These are phyloP conservation scores for Encarsia formosa DNA, from an alignment of 2,888 invertebrate genomes.

Conservation along the genomic window DNA sequence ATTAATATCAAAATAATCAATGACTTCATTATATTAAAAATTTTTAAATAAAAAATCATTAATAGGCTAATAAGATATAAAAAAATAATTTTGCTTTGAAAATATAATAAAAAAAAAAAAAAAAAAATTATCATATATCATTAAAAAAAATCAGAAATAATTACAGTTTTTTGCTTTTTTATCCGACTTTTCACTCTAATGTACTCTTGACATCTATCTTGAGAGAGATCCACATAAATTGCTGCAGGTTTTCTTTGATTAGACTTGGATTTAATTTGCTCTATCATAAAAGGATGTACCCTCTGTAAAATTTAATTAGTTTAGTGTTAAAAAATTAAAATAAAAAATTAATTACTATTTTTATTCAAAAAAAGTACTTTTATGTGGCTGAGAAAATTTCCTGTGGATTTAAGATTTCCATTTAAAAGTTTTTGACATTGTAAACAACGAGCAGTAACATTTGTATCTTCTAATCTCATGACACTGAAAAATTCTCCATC, in stretches of 20 bases:
- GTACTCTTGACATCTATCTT: conserved; percentile 42
- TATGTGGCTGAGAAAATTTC: conserved; percentile 49
- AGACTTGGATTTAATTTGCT: conserved; percentile 48
- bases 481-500: conserved; percentile 49
- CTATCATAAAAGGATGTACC: conserved; percentile 46
- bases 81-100: too few species aligned
- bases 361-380: conserved; percentile 37
- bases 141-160: too few species aligned
- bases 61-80: too few species aligned
- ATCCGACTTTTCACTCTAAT: conserved; percentile 36
- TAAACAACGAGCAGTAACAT: conserved; percentile 47
- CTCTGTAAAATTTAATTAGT: conserved; percentile 35
- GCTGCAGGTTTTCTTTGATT: conserved; percentile 48
- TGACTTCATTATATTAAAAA: too few species aligned
- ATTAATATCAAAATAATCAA: too few species aligned
- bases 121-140: too few species aligned
- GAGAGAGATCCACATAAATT: conserved; percentile 44
- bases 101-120: too few species aligned
- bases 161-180: conserved; percentile 21
- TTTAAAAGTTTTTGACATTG: conserved; percentile 48
- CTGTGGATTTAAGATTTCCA: conserved; percentile 49
- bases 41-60: too few species aligned
- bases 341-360: conserved; percentile 5
- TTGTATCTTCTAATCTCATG: conserved; percentile 47
- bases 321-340: neutral